Evolutionary conservation across 2,797 vertebrate species (phyloP).

Genomic region (Melopsittacus undulatus): DNA sequence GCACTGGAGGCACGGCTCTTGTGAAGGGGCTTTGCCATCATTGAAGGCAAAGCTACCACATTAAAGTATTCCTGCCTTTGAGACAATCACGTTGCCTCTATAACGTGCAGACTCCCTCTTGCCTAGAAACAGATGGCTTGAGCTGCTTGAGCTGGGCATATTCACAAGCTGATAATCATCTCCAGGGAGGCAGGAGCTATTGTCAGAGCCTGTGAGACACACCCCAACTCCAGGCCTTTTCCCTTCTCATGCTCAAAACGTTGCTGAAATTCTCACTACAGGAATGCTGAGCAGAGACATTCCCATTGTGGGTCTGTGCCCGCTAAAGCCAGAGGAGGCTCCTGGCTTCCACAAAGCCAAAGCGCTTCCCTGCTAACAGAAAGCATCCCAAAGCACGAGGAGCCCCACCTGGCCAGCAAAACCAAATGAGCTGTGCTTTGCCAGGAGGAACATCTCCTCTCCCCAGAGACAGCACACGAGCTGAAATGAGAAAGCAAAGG

Average conservation of each 20-base stretch:
- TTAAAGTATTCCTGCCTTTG: not conserved
- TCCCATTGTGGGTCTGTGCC: not conserved
- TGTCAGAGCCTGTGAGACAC: conserved; percentile 64
- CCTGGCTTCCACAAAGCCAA: not conserved
- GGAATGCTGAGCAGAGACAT: conserved; percentile 48
- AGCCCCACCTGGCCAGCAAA: not conserved
- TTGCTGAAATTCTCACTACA: conserved; percentile 44
- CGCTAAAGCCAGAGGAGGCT: not conserved
- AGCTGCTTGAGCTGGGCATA: conserved; percentile 50
- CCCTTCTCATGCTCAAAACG: conserved; percentile 26
- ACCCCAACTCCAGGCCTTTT: conserved; percentile 63
- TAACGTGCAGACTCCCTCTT: conserved; percentile 2
- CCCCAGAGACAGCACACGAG: not conserved
- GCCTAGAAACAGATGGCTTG: conserved; percentile 47
- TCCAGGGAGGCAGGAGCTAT: conserved; percentile 53
- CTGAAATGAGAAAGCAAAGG: not conserved
- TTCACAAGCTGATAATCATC: conserved; percentile 60
- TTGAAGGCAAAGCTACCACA: not conserved
- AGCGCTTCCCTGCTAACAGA: not conserved
- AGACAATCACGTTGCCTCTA: not conserved
- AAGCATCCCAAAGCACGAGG: not conserved
- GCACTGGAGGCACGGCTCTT: not conserved
- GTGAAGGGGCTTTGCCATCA: not conserved
- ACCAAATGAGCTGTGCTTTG: not conserved
- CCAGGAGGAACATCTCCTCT: not conserved